Evolutionary conservation across 2,797 vertebrate genomes (phyloP).

Genomic region (Paratrypauchen microcephalus): DNA sequence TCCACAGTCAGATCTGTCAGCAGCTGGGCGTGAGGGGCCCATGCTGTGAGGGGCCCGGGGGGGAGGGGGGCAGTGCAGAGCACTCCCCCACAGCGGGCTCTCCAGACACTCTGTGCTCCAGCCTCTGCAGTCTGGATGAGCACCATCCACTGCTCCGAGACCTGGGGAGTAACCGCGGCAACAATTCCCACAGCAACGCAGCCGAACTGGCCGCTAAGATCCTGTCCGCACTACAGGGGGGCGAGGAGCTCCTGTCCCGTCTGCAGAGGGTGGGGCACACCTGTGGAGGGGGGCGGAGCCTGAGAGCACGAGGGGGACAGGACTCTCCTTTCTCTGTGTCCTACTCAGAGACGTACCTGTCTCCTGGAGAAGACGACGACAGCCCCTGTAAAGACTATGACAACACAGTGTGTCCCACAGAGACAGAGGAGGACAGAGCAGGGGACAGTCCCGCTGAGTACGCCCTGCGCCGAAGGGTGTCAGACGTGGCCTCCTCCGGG

Average conservation of each 20-base stretch:
- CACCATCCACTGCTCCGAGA: slow-evolving; percentile 82
- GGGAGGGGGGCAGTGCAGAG: slow-evolving; percentile 81
- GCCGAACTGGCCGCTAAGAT: slow-evolving; percentile 90
- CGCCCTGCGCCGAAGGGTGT: slow-evolving; percentile 81
- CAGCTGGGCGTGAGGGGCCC: slow-evolving; percentile 77
- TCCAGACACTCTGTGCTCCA: slow-evolving; percentile 93
- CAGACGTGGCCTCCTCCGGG: slow-evolving; percentile 91
- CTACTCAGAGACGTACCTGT: slow-evolving; percentile 90
- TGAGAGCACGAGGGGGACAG: slow-evolving; percentile 78
- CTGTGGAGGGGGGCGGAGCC: slow-evolving; percentile 65
- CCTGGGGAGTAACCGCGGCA: slow-evolving; percentile 71
- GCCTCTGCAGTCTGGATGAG: slow-evolving; percentile 93
- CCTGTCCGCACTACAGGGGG: slow-evolving; percentile 83
- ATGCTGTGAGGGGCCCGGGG: slow-evolving; percentile 66
- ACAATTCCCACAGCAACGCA: slow-evolving; percentile 56
- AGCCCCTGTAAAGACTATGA: slow-evolving; percentile 87
- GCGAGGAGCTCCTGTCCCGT: slow-evolving; percentile 84
- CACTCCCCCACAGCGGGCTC: slow-evolving; percentile 87
- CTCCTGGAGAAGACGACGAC: slow-evolving; percentile 85
- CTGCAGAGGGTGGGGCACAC: slow-evolving; percentile 77
- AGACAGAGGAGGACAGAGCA: slow-evolving; percentile 32
- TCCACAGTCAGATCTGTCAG: slow-evolving; percentile 87
- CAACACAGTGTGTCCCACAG: slow-evolving; percentile 65
- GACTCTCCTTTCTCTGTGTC: slow-evolving; percentile 87
- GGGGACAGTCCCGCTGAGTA: slow-evolving; percentile 62